A percentile compares a stretch with the other conserved stretches of the same genome.
Conservation (phyloP, 1,140 invertebrate species). For the Temnothorax curvispinosus region DNA sequence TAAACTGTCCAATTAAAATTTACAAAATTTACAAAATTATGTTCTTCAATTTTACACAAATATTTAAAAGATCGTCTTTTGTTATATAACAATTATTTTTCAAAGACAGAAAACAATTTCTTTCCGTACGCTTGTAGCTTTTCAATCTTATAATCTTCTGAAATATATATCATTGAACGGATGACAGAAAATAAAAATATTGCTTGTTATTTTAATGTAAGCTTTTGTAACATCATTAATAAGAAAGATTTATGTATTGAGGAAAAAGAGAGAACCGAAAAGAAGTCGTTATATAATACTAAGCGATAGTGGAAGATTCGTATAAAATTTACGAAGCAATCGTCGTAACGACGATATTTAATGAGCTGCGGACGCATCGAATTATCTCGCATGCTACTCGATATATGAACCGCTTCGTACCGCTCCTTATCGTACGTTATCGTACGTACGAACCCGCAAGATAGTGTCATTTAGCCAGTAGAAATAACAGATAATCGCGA, state of each 20-base stretch:
- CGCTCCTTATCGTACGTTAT: slow-evolving; percentile 49
- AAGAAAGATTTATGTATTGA: neutral
- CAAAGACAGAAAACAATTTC: neutral
- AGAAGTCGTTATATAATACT: neutral
- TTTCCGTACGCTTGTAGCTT: neutral
- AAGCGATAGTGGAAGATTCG: neutral
- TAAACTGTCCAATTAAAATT: neutral
- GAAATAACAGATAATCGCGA: slow-evolving; percentile 57
- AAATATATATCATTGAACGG: neutral
- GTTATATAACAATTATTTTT: neutral
- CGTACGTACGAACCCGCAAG: slow-evolving; percentile 25
- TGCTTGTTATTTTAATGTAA: neutral
- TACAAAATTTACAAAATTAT: neutral
- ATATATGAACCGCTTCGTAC: slow-evolving; percentile 53
- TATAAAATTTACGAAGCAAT: slow-evolving; percentile 32
- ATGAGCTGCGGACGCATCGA: slow-evolving; percentile 31
- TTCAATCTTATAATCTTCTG: neutral
- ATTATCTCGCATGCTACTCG: slow-evolving; percentile 52
- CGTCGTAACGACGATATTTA: slow-evolving; percentile 37
- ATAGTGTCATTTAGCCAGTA: slow-evolving; percentile 48
- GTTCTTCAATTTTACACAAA: neutral
- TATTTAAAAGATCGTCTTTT: neutral
- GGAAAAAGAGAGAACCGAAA: neutral
- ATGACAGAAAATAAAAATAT: neutral
- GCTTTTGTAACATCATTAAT: neutral